Base-by-base conservation (phyloP, 2,113 vertebrate genomes). In the Uria lomvia region DNA sequence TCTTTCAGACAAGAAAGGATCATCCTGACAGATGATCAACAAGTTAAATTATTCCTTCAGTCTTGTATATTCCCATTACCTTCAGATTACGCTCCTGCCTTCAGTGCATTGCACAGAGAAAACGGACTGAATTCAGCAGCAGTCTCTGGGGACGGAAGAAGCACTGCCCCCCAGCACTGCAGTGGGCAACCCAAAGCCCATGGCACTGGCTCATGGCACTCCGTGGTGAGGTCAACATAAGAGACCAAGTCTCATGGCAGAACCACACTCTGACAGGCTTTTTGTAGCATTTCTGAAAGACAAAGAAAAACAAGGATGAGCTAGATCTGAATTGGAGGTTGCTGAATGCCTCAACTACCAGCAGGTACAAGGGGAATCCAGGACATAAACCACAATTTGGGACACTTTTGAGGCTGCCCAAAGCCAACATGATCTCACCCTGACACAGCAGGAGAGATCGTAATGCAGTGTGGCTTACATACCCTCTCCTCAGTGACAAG, bases 181-280 rank as follows among this genome's bases (percentile, higher is more conserved):
- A 24, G 34, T 19, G 23, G 88, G 40, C 4, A 5, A 73, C 42
- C n/a, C 8, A 4, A 59, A 49, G n/a, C 23, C 30, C 21, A 30
- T 0, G 3, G 53, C 2, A 6, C 38, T 19, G 34, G 38, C 47
- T 68, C 38, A 26, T 0, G 5, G 45, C 1, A 3, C 55, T 70
- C 42, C 2, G 2, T 3, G 6, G n/a, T 49, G 55, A 55, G 18
- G 6, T n/a, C 68, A 92, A 27, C 43, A 21, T 50, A 24, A 38
- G 27, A 38, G 18, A 45, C 21, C 17, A 30, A 32, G 21, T 43
- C 55, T 55, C 49, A 24, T 8, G 18, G 30, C 53, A 79, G 79
- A 72, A 53, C 40, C 8, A 52, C 52, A 32, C 26, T 49, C 40
- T 27, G 49, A 42, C 3, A 43, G 55, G n/a, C 26, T 42, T 47